Base-by-base conservation (phyloP, 1,140 invertebrate species). In the Macrostomum lignano region DNA sequence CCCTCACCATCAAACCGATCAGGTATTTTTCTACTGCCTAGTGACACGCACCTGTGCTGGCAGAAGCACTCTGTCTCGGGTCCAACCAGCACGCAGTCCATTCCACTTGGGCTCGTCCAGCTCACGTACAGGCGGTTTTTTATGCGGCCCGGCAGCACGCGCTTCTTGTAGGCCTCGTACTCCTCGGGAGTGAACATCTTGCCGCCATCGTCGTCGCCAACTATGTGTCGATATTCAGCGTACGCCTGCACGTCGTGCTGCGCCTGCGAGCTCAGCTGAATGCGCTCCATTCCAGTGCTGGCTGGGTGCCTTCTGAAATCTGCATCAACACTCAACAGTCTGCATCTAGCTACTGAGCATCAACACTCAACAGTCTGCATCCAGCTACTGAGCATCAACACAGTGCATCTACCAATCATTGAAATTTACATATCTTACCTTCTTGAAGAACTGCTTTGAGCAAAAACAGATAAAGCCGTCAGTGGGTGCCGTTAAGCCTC, bases 51-150 rank as follows among this genome's bases (percentile, higher is more conserved):
- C 50, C 51, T 50, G 42, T 60, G 57, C 33, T 44, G 43, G 41
- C 57, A 60, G 38, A 60, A 56, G 35, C 57, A 60, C 10, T 40
- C 42, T 14, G 54, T 57, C 39, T 60, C 51, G n/a, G 57, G 57
- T 10, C 57, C 57, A 34, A 58, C 42, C 34, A 54, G 39, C 36
- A 55, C 58, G 40, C 57, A 60, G 37, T 60, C 57, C 52, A 58
- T 57, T n/a, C 52, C 53, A 35, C 43, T 44, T 3, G 46, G 40
- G 11, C 46, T 44, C 0, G 45, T 39, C 44, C 51, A 58, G 21
- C 44, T 42, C 3, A 46, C 46, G 43, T 46, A 60, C 6, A 60
- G 32, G 13, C 57, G 42, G 35, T 60, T 60, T 33, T 53, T 51
- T 36, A 55, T 39, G 26, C 55, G 40, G 56, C 56, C 40, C 3